These are phyloP conservation scores for Lasiurus borealis DNA, from an alignment of 2,113 vertebrate genomes.

Conservation along the genomic window DNA sequence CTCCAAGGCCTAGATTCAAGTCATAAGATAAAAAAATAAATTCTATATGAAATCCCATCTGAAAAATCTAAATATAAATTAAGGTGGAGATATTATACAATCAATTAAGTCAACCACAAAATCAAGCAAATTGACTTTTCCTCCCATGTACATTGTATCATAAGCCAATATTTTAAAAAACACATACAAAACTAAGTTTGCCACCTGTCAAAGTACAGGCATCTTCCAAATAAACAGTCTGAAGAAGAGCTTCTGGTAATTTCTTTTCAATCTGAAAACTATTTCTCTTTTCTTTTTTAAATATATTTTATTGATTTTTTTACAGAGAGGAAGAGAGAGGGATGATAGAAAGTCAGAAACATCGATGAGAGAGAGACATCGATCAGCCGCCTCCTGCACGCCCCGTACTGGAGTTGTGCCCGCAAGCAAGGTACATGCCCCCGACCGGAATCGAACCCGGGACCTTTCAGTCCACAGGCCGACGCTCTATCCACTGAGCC, in stretches of 20 bases:
- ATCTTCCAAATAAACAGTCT: constrained; percentile 26
- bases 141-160: not conserved
- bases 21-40: constrained; percentile 11
- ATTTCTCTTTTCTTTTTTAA: not conserved
- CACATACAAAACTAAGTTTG: constrained; percentile 27
- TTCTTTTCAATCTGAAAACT: constrained; percentile 47
- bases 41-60: not conserved
- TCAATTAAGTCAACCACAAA: constrained; percentile 25
- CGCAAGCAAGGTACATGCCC: no score
- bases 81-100: not conserved
- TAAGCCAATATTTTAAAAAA: constrained; percentile 41
- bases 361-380: no score
- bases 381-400: no score
- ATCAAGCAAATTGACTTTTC: constrained; percentile 13
- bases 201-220: constrained; percentile 35
- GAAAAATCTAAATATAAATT: constrained; percentile 57
- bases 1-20: constrained; percentile 50
- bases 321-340: no score
- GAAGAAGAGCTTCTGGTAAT: constrained; percentile 13
- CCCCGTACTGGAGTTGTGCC: no score
- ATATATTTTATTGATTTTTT: no score
- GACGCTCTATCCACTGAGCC: no score
- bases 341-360: no score
- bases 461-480: no score
- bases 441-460: no score